Evolutionary conservation across 1,140 invertebrate genomes (phyloP).

Genomic region (Cherax quadricarinatus): DNA sequence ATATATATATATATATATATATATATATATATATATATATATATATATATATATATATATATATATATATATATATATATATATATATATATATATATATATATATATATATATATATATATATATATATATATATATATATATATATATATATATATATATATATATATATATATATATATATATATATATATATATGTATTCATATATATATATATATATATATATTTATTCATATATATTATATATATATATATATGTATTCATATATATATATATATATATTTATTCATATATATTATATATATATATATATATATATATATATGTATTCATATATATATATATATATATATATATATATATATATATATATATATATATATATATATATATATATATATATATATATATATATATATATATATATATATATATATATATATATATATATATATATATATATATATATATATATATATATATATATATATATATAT

Average conservation of each 20-base stretch:
- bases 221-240: too few species aligned
- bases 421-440: background rate
- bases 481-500: background rate
- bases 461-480: background rate
- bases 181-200: background rate
- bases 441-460: too few species aligned
- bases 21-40: background rate
- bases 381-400: background rate
- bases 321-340: background rate
- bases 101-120: too few species aligned
- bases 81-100: background rate
- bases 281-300: too few species aligned
- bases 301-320: background rate
- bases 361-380: too few species aligned
- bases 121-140: too few species aligned
- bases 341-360: background rate
- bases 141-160: too few species aligned
- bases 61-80: background rate
- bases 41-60: background rate
- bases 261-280: too few species aligned
- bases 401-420: background rate
- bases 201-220: conserved; percentile 21
- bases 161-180: background rate
- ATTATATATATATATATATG: too few species aligned
- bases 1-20: background rate